Conservation (phyloP, 2,113 vertebrate genomes). For the Phrynosoma platyrhinos region DNA sequence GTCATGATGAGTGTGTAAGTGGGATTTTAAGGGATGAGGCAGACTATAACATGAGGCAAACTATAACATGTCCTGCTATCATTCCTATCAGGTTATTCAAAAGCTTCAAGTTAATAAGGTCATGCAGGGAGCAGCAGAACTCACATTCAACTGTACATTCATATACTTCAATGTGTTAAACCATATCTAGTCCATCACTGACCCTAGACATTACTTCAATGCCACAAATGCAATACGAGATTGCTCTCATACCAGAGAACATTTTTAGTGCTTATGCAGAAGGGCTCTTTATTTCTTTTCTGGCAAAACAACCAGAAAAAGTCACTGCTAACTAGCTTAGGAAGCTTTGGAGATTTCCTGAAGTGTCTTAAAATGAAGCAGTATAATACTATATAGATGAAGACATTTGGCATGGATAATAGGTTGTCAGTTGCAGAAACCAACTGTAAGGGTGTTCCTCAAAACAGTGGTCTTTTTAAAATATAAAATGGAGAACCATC, state of each 20-base stretch:
- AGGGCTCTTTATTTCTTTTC: background rate
- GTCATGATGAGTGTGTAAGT: too few species aligned
- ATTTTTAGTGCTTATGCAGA: background rate
- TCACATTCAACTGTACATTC: background rate
- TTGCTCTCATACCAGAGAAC: background rate
- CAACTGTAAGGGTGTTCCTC: background rate
- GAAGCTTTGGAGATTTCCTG: background rate
- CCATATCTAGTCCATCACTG: background rate
- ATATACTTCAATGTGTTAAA: background rate
- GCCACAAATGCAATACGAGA: background rate
- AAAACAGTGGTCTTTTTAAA: background rate
- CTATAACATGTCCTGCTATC: too few species aligned
- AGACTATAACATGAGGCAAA: too few species aligned
- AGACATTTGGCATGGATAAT: background rate
- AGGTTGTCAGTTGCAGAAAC: background rate
- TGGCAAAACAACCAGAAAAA: background rate
- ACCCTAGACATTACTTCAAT: background rate
- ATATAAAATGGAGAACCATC: background rate
- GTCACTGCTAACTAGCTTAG: background rate
- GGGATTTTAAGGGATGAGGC: too few species aligned
- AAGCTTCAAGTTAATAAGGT: too few species aligned
- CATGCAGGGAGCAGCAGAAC: background rate
- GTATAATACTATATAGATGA: background rate
- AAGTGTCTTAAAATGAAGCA: background rate
- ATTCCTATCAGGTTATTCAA: too few species aligned